Base-by-base conservation (phyloP, 2,113 vertebrate species). In the Nothobranchius kuhntae region DNA sequence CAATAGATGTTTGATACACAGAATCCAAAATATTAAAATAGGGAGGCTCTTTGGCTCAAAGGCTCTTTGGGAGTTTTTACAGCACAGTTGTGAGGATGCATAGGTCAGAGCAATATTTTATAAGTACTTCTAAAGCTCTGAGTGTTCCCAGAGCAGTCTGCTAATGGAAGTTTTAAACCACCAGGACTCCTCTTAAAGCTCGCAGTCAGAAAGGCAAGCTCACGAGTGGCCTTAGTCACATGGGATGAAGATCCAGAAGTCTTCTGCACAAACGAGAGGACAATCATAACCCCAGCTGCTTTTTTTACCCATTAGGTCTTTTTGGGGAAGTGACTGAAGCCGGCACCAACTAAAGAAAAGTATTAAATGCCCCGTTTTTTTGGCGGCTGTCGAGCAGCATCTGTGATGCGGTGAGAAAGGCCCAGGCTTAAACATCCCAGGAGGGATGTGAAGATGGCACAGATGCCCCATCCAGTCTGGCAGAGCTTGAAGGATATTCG, bases 391-490 rank as follows among this genome's bases (percentile, higher is more conserved):
- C 15, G 13, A 17, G 17, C 3, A 5, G 15, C 15, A 35, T 38
- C n/a, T 21, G 3, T 45, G 40, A 14, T 71, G 30, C 56, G 53
- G 56, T 50, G 24, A 21, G 53, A 69, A 47, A 61, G 5, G n/a
- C 5, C 12, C 15, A 58, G 53, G n/a, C 35, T 53, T 17, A 38
- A 17, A 13, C 30, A 36, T 50, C 15, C 50, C 4, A n/a, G 35
- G 38, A 58, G 44, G 24, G n/a, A 38, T 12, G 15, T 45, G n/a
- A 42, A 64, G 38, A 10, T 45, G 53, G 46, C 61, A 48, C 46
- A 52, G 26, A 70, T 36, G 30, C 26, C 46, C 53, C n/a, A 54
- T 48, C 17, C 50, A 40, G 13, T 48, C 44, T 62, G 68, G 38
- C 53, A 40, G 38, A 50, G 35, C 17, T 50, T 17, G 45, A 62